Evolutionary conservation across 1,140 invertebrate genomes (phyloP).

Genomic region (Magallana ariakensis): DNA sequence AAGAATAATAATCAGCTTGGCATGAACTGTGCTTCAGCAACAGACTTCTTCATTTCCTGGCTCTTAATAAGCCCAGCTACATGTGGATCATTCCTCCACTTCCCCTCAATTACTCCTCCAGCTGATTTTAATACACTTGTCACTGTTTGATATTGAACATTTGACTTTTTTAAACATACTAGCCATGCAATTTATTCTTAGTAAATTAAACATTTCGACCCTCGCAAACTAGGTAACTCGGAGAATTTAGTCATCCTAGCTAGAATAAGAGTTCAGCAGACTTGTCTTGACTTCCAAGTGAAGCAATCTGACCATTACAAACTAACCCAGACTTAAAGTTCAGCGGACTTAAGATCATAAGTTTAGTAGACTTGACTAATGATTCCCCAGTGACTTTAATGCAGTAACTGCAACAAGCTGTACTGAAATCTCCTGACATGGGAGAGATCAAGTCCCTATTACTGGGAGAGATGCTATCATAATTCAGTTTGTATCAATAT

Average conservation of each 20-base stretch:
- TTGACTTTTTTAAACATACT: not conserved
- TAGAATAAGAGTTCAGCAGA: no score
- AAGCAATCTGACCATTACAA: no score
- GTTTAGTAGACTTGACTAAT: no score
- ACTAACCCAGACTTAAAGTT: no score
- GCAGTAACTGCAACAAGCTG: no score
- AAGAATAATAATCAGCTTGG: not conserved
- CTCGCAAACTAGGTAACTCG: not conserved
- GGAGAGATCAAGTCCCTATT: not conserved
- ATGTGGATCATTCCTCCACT: not conserved
- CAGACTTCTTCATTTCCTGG: constrained; percentile 17
- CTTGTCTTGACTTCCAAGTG: no score
- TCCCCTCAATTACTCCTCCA: constrained; percentile 24
- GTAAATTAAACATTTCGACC: not conserved
- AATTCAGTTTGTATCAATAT: not conserved
- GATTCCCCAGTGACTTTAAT: no score
- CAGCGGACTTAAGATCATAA: no score
- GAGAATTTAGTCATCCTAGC: no score
- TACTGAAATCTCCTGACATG: no score
- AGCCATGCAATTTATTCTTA: no score
- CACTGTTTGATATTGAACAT: constrained; percentile 28
- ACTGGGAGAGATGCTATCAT: not conserved
- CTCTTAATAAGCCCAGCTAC: not conserved
- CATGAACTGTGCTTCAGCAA: not conserved
- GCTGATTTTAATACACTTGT: constrained; percentile 1